These are phyloP conservation scores for Hemitrygon akajei DNA, from an alignment of 2,797 vertebrate genomes.

Conservation along the genomic window DNA sequence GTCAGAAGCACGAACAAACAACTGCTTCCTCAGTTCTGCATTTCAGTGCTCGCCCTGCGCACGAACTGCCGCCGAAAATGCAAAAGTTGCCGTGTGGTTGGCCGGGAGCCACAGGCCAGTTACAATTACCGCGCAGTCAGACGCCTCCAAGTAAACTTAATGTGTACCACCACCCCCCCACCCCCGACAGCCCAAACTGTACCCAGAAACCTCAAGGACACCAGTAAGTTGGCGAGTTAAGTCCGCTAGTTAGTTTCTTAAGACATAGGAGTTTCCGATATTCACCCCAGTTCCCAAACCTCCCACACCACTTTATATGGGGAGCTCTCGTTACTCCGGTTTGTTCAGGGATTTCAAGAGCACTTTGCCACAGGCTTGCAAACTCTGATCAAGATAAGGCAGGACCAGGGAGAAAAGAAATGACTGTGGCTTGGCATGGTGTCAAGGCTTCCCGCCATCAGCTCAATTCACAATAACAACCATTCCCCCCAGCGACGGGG, in stretches of 20 bases:
- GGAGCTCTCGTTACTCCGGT: not conserved
- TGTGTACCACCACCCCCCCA: not conserved
- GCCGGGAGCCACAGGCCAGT: not conserved
- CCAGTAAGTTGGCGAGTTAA: not conserved
- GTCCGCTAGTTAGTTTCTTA: too few relatives aligned
- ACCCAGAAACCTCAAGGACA: not conserved
- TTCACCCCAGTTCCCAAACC: not conserved
- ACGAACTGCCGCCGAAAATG: not conserved
- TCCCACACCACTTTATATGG: not conserved
- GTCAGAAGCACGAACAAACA: not conserved
- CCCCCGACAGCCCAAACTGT: too few relatives aligned
- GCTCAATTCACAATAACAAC: not conserved
- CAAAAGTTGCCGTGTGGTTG: not conserved
- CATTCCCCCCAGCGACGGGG: not conserved
- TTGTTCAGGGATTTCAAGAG: not conserved
- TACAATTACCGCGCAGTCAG: not conserved
- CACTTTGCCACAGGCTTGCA: not conserved
- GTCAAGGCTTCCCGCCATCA: not conserved
- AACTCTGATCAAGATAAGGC: not conserved
- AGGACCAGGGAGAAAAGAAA: too few relatives aligned
- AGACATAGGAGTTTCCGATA: not conserved
- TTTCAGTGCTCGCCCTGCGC: not conserved
- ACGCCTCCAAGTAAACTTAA: not conserved
- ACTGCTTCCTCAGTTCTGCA: not conserved
- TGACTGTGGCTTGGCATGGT: not conserved